Evolutionary conservation across 2,113 vertebrate species (phyloP).

Genomic region (Lepidothrix coronata): DNA sequence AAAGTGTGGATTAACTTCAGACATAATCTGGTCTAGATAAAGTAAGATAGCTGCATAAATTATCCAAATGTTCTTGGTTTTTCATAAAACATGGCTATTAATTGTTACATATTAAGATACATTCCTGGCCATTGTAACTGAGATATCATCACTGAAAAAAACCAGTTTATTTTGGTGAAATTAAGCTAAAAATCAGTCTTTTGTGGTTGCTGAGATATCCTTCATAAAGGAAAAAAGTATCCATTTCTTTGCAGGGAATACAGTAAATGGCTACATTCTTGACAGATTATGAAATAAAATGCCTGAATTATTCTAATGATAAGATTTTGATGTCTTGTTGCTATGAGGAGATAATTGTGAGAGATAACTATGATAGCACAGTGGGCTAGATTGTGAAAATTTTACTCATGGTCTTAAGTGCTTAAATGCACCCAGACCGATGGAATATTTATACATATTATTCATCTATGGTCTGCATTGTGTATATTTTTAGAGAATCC

Average conservation of each 20-base stretch:
- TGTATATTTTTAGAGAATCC: background rate
- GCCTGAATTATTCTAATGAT: background rate
- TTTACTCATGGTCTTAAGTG: background rate
- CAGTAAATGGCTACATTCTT: background rate
- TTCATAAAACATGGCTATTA: background rate
- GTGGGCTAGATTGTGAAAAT: background rate
- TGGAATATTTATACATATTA: background rate
- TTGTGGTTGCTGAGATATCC: background rate
- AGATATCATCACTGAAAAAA: background rate
- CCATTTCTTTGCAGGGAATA: background rate
- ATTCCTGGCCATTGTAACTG: background rate
- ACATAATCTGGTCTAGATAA: background rate
- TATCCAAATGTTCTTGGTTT: background rate
- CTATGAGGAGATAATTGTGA: background rate
- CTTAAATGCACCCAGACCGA: background rate
- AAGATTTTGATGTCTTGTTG: background rate
- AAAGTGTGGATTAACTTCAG: background rate
- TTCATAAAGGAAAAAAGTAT: background rate
- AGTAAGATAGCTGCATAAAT: background rate
- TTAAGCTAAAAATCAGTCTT: slow-evolving; percentile 18
- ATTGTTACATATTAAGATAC: background rate
- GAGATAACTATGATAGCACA: background rate
- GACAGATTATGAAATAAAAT: slow-evolving; percentile 42
- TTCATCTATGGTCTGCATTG: background rate
- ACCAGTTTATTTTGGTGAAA: background rate